Base-by-base conservation (phyloP, 2,888 invertebrate genomes). In the Eupithecia exiguata region DNA sequence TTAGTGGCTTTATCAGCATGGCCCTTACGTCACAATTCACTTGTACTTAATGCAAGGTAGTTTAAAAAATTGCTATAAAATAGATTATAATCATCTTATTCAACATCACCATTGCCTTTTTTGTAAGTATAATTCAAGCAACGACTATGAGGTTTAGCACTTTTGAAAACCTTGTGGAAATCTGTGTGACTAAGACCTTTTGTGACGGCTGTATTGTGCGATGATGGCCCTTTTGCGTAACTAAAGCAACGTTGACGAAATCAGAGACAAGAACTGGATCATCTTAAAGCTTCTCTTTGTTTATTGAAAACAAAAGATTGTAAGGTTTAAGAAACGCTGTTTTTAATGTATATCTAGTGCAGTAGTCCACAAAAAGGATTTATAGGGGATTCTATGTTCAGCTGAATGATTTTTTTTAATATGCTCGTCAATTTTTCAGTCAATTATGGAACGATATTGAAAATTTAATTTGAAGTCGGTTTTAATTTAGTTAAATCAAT, bases 231-330 rank as follows among this genome's bases (percentile, higher is more conserved):
- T 76, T 46, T 77, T 70, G 53, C 70, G 66, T 66, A 74, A 74
- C 49, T 63, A 63, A 70, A 70, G 68, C 62, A 66, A 68, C 69
- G 69, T 75, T 77, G 76, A 18, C 65, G 70, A 46, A 66, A 76
- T 71, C 69, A n/a, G 65, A 74, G 66, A 74, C 73, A 71, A 74
- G 72, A 77, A 72, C 69, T 73, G 74, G 77, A 78, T 77, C 62
- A 62, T 62, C 62, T 62, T 35, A 16, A 62, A 35, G 30, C 18
- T 35, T 35, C 18, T 0, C 35, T 62, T 62, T 62, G 62, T 62
- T 62, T 62, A 35, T 6, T 61, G 6, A 62, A 62, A 16, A 62
- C 35, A 62, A 62, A 35, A 62, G 16, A 14, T 35, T 62, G 62
- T 30, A 5, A 62, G 62, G 16, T 62, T 35, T 58, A 62, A 62